Evolutionary conservation across 2,888 invertebrate species (phyloP).

Genomic region (Stramonita haemastoma): DNA sequence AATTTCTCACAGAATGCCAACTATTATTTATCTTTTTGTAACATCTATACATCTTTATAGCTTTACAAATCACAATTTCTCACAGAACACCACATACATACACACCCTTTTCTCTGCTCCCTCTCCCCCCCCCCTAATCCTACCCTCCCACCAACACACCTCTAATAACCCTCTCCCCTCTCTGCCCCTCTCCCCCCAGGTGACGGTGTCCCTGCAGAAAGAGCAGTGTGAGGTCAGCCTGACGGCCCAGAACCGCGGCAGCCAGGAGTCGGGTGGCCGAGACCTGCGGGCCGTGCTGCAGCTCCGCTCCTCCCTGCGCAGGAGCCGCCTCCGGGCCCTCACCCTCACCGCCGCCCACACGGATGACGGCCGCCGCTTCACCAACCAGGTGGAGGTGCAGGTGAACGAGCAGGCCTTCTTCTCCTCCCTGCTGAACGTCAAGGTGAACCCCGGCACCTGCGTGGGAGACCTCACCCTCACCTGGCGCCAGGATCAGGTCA

Average conservation of each 20-base stretch:
- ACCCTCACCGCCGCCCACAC: constrained; percentile 14
- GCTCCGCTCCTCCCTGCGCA: not conserved
- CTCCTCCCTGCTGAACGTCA: constrained; percentile 18
- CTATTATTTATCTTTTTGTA: no score
- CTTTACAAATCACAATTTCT: no score
- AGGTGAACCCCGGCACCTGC: constrained; percentile 6
- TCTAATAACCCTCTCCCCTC: not conserved
- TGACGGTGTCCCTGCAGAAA: constrained; percentile 22
- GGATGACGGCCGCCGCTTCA: constrained; percentile 23
- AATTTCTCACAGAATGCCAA: no score
- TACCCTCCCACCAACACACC: not conserved
- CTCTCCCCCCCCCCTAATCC: no score
- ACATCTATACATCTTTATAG: no score
- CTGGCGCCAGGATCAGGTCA: constrained; percentile 22
- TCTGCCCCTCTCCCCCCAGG: not conserved
- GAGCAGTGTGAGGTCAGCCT: constrained; percentile 23
- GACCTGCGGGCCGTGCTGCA: constrained; percentile 31
- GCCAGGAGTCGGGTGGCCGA: not conserved
- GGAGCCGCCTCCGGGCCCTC: not conserved
- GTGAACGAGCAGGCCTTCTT: constrained; percentile 19
- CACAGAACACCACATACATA: no score
- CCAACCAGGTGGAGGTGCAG: constrained; percentile 23
- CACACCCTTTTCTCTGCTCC: no score
- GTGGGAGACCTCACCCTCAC: not conserved
- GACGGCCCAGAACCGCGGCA: constrained; percentile 29